Evolutionary conservation across 2,888 invertebrate genomes (phyloP).

Genomic region (Cylindroiulus punctatus): DNA sequence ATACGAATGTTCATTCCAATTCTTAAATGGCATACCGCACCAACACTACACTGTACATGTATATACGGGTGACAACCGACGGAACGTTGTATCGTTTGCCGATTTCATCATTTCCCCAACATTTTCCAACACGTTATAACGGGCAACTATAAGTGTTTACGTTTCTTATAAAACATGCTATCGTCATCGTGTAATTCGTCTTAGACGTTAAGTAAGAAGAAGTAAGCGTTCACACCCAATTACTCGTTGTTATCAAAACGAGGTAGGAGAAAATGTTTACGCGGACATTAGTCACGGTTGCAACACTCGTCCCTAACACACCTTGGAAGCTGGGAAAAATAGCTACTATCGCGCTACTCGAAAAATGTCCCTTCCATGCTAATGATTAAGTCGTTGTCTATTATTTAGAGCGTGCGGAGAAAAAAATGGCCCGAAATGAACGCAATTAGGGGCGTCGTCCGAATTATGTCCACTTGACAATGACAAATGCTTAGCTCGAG

Average conservation of each 20-base stretch:
- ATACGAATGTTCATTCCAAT: too few relatives aligned
- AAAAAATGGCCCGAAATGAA: background rate
- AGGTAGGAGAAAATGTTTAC: conserved; percentile 6
- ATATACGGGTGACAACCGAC: too few relatives aligned
- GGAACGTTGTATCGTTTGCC: too few relatives aligned
- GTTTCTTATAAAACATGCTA: too few relatives aligned
- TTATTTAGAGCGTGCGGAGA: background rate
- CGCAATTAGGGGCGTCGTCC: conserved; percentile 42
- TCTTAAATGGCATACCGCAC: too few relatives aligned
- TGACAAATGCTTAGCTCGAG: conserved; percentile 6
- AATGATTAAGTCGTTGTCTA: background rate
- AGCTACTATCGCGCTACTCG: too few relatives aligned
- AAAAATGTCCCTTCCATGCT: background rate
- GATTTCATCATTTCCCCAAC: too few relatives aligned
- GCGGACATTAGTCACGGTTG: background rate
- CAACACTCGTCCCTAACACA: background rate
- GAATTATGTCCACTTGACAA: conserved; percentile 16
- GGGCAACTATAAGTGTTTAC: too few relatives aligned
- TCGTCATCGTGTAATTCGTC: too few relatives aligned
- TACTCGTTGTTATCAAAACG: background rate
- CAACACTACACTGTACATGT: too few relatives aligned
- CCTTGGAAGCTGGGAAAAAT: background rate
- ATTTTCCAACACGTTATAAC: too few relatives aligned
- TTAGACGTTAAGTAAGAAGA: too few relatives aligned
- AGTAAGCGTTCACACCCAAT: background rate